These are phyloP conservation scores for Seriola dumerili DNA, from an alignment of 2,113 vertebrate species.

Conservation along the genomic window DNA sequence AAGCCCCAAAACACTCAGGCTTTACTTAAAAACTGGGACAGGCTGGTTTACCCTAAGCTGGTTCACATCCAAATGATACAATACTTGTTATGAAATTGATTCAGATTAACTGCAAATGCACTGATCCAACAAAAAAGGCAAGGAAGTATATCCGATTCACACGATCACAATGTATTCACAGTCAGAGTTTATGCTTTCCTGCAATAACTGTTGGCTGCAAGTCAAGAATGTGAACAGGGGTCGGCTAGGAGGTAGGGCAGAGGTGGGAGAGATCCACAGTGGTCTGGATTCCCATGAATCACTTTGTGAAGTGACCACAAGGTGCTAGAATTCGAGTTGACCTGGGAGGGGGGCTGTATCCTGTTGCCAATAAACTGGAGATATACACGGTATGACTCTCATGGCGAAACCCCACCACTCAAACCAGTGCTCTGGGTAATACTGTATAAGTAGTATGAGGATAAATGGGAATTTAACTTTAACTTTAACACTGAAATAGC, in stretches of 20 bases:
- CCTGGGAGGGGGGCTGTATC: constrained; percentile 47
- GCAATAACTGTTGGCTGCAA: constrained; percentile 47
- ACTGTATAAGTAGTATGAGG: neutral
- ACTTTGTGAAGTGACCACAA: constrained; percentile 44
- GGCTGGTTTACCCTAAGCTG: constrained; percentile 70
- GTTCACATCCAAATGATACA: constrained; percentile 60
- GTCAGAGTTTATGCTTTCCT: constrained; percentile 59
- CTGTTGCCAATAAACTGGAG: constrained; percentile 24
- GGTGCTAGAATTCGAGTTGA: constrained; percentile 52
- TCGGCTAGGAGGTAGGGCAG: constrained; percentile 9
- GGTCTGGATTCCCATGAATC: constrained; percentile 62
- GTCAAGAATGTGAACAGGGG: constrained; percentile 60
- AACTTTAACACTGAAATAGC: neutral
- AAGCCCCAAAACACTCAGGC: constrained; percentile 61
- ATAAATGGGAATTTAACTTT: neutral
- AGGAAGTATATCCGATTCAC: constrained; percentile 38
- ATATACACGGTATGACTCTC: neutral
- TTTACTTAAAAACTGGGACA: constrained; percentile 79
- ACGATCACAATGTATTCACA: constrained; percentile 30
- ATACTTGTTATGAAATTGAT: constrained; percentile 56
- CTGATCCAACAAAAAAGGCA: constrained; percentile 43
- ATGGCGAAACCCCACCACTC: neutral
- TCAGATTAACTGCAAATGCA: constrained; percentile 70
- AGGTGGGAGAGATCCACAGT: constrained; percentile 1
- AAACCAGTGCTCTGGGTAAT: neutral